Evolutionary conservation across 2,888 invertebrate species (phyloP), one percentile per base, ranked within the genome.

Genomic region (Ichneumon xanthorius): DNA sequence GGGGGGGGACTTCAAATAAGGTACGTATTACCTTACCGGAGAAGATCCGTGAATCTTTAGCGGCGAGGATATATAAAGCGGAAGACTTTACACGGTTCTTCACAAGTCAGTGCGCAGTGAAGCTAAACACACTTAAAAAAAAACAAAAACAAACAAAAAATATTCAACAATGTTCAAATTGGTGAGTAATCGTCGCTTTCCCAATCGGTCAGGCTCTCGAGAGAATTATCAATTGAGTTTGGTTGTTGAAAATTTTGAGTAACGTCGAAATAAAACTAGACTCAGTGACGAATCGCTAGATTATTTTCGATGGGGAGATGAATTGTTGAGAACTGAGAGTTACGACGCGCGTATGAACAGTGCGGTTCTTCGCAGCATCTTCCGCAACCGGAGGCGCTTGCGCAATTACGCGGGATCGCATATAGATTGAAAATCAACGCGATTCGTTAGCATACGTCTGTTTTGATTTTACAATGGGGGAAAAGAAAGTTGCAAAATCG

Each of bases 11-110:
- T 53, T 75, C 78, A 81, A 78, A 73, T 81, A 81, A 81, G 81
- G 81, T 78, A 89, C 86, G 89, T 88, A 88, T 87, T 87, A 88
- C 88, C 86, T 90, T 90, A 86, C 86, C 86, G 88, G 30, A 53
- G 53, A 90, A 90, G 89, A 88, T 90, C 89, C 85, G 88, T 89
- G 90, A 89, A 91, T 91, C 88, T 85, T 88, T 84, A 83, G 77
- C 85, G 71, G 89, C 89, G 89, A 89, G 89, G 89, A 89, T 92
- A 92, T 92, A 92, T 91, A 92, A 92, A 90, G 91, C 88, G 87
- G 87, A 90, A 88, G 89, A 83, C 70, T 76, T 75, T 77, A 84
- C 85, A 70, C 79, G 80, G 71, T 84, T 85, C 82, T 76, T 88
- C 86, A 83, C 89, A 88, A 90, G 88, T 90, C 91, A 90, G 92